These are phyloP conservation scores for Leucoma salicis DNA, from an alignment of 2,888 invertebrate species.

Conservation along the genomic window DNA sequence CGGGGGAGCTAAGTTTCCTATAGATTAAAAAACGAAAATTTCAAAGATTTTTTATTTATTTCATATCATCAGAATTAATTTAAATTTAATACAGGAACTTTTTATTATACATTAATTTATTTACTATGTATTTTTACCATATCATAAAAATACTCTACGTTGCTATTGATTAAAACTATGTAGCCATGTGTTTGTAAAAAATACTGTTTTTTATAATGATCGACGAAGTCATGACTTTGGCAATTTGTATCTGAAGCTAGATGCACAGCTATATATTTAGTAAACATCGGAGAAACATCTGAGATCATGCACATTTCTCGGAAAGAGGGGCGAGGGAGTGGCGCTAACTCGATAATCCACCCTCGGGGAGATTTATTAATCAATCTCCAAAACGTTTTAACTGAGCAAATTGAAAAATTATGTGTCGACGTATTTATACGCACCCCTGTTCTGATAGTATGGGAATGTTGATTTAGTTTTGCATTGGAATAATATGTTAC, in stretches of 20 bases:
- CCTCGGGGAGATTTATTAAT: conserved; percentile 75
- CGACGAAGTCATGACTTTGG: conserved; percentile 12
- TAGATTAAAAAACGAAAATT: too few species aligned
- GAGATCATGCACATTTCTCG: conserved; percentile 39
- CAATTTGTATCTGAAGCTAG: conserved; percentile 27
- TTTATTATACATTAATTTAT: too few species aligned
- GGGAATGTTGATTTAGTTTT: conserved; percentile 34
- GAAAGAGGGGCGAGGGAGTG: conserved; percentile 33
- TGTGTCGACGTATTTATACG: conserved; percentile 58
- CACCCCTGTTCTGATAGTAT: conserved; percentile 29
- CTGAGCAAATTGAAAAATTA: conserved; percentile 74
- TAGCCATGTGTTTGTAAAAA: too few species aligned
- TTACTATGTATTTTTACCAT: too few species aligned
- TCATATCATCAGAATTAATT: too few species aligned
- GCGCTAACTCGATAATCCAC: conserved; percentile 42
- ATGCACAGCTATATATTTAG: conserved; percentile 17
- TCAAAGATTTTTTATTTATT: too few species aligned
- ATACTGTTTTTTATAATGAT: too few species aligned
- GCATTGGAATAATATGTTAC: background rate
- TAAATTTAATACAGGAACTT: too few species aligned
- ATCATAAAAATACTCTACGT: too few species aligned
- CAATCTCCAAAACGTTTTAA: conserved; percentile 71
- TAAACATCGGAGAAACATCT: conserved; percentile 32
- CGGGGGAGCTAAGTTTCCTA: too few species aligned
- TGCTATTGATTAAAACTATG: too few species aligned